Evolutionary conservation across 2,113 vertebrate genomes (phyloP), one percentile per base, ranked within the genome.

Genomic region (Ovibos moschatus): DNA sequence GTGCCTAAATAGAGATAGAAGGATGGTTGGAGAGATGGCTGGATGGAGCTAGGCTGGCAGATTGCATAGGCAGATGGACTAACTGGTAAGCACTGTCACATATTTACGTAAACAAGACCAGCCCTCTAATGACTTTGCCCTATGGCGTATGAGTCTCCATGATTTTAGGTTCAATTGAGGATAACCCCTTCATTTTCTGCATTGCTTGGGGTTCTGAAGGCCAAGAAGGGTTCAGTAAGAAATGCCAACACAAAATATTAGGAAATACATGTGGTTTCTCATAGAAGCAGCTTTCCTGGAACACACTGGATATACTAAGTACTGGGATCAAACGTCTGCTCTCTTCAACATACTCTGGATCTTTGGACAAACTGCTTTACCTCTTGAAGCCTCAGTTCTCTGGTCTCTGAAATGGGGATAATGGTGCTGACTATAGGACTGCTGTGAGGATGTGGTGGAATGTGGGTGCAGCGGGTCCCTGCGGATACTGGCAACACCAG

Each of bases 401-500:
- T 14, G 5, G 5, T 43, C 62, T 74, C 36, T 62, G 45, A 60
- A 79, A 30, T 17, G 3, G 14, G 17, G 53, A 36, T 58, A 7
- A n/a, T 9, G 81, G 16, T 55, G 27, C 21, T 23, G 78, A 4
- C 19, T 7, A 5, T 1, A 60, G 43, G 36, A 30, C n/a, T 8
- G 3, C 1, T 3, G 17, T 45, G 51, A 87, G 25, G 51, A 19
- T 13, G n/a, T 58, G 71, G 81, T 28, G 12, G 92, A 62, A 30
- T 47, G 15, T 1, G 1, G 19, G 7, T 25, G 19, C 8, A 14
- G 25, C 36, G 7, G 40, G 36, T 50, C 19, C 28, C 0, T 7
- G 11, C 0, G 21, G 55, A 74, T 40, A 28, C 62, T 33, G 50
- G 74, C 25, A 21, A 27, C 15, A 10, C n/a, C 16, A 21, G 2